Conservation (phyloP, 2,888 invertebrate genomes). For the Patella caerulea region DNA sequence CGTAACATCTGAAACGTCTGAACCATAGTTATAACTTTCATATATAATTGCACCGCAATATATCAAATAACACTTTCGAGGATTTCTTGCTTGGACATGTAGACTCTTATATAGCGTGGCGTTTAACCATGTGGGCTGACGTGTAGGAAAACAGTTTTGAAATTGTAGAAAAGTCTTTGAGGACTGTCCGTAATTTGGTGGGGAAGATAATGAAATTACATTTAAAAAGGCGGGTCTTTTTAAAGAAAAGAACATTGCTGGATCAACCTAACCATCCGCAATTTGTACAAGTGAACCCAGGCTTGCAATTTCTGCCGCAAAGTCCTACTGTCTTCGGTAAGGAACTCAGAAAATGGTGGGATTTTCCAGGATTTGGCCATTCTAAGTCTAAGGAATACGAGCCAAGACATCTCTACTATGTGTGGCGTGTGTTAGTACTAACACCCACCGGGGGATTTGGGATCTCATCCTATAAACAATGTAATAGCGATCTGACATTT, state of each 20-base stretch:
- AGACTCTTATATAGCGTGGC: too few species aligned
- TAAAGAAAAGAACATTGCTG: background rate
- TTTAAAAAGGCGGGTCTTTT: background rate
- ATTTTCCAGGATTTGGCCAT: background rate
- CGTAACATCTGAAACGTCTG: too few species aligned
- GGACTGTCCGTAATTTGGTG: background rate
- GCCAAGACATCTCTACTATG: background rate
- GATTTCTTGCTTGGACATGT: too few species aligned
- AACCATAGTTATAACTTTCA: too few species aligned
- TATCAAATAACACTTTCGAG: too few species aligned
- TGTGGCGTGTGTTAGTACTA: background rate
- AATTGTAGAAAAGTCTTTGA: background rate
- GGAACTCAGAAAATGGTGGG: background rate
- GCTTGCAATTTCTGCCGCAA: background rate
- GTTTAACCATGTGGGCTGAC: background rate
- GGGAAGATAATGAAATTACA: background rate
- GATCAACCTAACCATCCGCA: background rate
- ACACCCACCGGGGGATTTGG: background rate
- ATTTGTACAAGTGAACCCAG: background rate
- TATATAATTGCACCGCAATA: too few species aligned
- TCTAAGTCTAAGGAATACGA: background rate
- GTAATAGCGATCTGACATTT: background rate
- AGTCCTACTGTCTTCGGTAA: background rate
- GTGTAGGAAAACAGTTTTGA: background rate
- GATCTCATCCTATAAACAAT: background rate